Evolutionary conservation across 2,797 vertebrate species (phyloP).

Genomic region (Muraenolepis orangiensis): DNA sequence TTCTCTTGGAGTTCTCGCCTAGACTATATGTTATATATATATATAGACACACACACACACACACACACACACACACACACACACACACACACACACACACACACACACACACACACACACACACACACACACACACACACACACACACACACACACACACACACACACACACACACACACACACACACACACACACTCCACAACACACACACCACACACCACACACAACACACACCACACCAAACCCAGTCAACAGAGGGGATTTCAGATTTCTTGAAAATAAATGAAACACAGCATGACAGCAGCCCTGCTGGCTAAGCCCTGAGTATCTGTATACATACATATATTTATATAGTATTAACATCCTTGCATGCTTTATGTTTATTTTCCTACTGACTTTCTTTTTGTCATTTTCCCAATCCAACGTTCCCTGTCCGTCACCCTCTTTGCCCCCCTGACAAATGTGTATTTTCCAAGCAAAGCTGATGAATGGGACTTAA

Average conservation of each 20-base stretch:
- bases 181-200: constrained; percentile 19
- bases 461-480: neutral
- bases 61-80: too few species aligned
- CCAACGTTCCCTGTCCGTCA: neutral
- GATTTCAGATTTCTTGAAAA: too few species aligned
- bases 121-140: neutral
- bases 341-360: too few species aligned
- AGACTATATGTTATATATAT: too few species aligned
- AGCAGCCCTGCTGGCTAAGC: too few species aligned
- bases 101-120: neutral
- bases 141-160: too few species aligned
- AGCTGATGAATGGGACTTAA: neutral
- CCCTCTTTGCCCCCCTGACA: neutral
- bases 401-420: neutral
- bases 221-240: constrained; percentile 23
- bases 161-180: too few species aligned
- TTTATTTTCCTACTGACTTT: neutral
- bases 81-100: neutral
- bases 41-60: too few species aligned
- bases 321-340: too few species aligned
- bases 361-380: too few species aligned
- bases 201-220: constrained; percentile 13
- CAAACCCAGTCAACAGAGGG: constrained; percentile 1
- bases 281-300: too few species aligned
- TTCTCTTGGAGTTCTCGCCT: too few species aligned